Base-by-base conservation (phyloP, 2,888 invertebrate species). In the Julus scandinavius region DNA sequence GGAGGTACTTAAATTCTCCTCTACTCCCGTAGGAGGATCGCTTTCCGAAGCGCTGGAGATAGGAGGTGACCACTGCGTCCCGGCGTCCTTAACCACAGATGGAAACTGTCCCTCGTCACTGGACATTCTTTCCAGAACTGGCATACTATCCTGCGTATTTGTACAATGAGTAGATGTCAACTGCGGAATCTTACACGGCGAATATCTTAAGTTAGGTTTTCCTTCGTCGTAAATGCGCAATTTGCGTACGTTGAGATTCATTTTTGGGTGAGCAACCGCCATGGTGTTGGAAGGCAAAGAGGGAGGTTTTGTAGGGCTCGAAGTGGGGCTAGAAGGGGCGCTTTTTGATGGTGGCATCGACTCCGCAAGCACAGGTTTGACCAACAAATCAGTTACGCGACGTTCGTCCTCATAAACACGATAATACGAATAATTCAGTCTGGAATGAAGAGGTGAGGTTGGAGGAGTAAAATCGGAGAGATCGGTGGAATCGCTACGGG, bases 181-280 rank as follows among this genome's bases (percentile, higher is more conserved):
- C n/a, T 29, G 13, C 7, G 20, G 20, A 20, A 7, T 13, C 49
- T 49, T 83, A n/a, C 17, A 20, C 1, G 88, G 85, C 84, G 86
- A 88, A 17, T 89, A 88, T 87, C 87, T 88, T 13, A 88, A 88
- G 0, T 88, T 88, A 49, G 89, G 88, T 50, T 90, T 90, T 2
- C 90, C 90, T 88, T 90, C 89, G 13, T 90, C 89, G 38, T 90
- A 90, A 49, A 90, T 89, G 15, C 90, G 85, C 11, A 90, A 50
- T 49, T 90, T 89, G 38, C 89, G 88, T 38, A 90, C 87, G 38
- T 89, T 89, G 54, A 88, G 88, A 41, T 80, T 88, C 54, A 88
- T 17, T 40, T 88, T 87, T n/a, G 29, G 85, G 15, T 13, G 87
- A 29, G 87, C 20, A 13, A 15, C 17, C 6, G 38, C 41, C 38